These are phyloP conservation scores for Apamea anceps DNA, from an alignment of 2,888 invertebrate genomes.

Conservation along the genomic window DNA sequence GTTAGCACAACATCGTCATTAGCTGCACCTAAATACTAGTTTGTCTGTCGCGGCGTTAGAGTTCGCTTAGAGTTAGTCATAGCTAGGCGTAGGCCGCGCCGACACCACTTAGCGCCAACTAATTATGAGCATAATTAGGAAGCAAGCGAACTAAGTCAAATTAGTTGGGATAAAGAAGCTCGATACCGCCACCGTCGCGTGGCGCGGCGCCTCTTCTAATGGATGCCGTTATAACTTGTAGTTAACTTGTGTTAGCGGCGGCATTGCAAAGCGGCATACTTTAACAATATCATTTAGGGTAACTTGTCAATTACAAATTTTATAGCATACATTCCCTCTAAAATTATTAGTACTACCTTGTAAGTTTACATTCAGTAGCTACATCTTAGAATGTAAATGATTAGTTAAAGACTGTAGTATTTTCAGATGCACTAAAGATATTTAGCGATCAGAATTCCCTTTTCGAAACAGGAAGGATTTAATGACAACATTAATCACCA, in stretches of 20 bases:
- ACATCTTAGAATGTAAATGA: not conserved
- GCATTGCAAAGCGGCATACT: not conserved
- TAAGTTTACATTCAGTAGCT: not conserved
- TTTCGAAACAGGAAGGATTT: not conserved
- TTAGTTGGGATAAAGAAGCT: constrained; percentile 17
- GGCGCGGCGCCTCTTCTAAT: not conserved
- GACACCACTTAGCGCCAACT: constrained; percentile 42
- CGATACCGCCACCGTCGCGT: not conserved
- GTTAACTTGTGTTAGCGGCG: not conserved
- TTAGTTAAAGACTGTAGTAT: not conserved
- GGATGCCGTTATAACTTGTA: not conserved
- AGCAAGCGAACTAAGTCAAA: constrained; percentile 27
- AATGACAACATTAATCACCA: not conserved
- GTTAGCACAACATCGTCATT: constrained; percentile 12
- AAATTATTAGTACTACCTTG: not conserved
- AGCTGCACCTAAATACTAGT: constrained; percentile 23
- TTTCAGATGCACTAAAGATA: not conserved
- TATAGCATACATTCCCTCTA: not conserved
- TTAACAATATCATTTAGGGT: not conserved
- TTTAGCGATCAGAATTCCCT: not conserved
- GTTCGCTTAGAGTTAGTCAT: not conserved
- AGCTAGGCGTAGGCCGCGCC: not conserved
- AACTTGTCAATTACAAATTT: not conserved
- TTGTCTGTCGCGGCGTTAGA: not conserved
- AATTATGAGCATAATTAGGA: constrained; percentile 55